Evolutionary conservation across 30 jellyfish, hydroid and myxozoan genomes (phyloP), one percentile per base, ranked within the genome.

Genomic region (Turritopsis dohrnii): DNA sequence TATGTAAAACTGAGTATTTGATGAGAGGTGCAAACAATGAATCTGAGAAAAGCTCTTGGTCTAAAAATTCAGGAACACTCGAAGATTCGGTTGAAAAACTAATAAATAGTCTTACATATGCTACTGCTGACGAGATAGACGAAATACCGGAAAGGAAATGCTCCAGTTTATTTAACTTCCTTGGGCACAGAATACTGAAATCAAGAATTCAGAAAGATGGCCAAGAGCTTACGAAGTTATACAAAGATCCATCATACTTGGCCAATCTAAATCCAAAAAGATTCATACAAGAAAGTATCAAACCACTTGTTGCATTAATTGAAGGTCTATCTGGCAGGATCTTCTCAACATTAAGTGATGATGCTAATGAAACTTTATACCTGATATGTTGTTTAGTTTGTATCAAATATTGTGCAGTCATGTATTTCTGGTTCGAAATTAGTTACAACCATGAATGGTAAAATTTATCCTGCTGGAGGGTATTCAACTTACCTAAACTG

Each of bases 371-470:
- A 41, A 41, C 60, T 41, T 41, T 41, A 41, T 41, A 41, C 13
- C 60, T 41, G 5, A 41, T 41, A 41, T 41, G 9, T 41, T 3
- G 60, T 13, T 66, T 3, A 21, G 4, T 66, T 66, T 54, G 72
- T 18, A 16, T 54, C 72, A 54, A 66, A 66, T 66, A 7, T 66
- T 21, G 76, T 66, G 4, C 16, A 66, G 76, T 66, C 29, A 26
- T 66, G 76, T 17, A 66, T 66, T 66, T 66, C 76, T 66, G 76
- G 76, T 8, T 66, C 76, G 7, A 66, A 66, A 66, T 21, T 66
- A 66, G 76, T 66, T 21, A 66, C 76, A 66, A 66, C 76, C 4
- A 66, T n/a, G n/a, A n/a, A n/a, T n/a, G n/a, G n/a, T n/a, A n/a
- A n/a, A n/a, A n/a, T n/a, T n/a, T n/a, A n/a, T 66, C n/a, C n/a